Percentiles rank a stretch among this genome's conserved stretches.
Evolutionary conservation across 2,797 vertebrate species (phyloP).

Genomic region (Anguilla megastoma): DNA sequence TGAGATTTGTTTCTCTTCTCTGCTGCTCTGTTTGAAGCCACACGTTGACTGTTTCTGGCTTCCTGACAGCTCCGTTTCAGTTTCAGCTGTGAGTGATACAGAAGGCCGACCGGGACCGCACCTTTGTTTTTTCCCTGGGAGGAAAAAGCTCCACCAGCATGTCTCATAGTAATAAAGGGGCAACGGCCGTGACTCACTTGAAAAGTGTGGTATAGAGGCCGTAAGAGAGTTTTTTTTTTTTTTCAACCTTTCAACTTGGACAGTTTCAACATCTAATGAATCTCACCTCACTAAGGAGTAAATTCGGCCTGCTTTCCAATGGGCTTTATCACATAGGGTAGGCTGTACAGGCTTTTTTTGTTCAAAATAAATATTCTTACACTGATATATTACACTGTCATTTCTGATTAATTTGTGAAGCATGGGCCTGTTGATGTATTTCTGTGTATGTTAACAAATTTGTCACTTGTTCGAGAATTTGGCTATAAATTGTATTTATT

Average conservation of each 20-base stretch:
- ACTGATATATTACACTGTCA: background rate
- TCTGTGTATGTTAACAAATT: background rate
- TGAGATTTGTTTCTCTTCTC: background rate
- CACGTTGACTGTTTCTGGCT: background rate
- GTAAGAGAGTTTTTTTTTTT: background rate
- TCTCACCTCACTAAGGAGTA: background rate
- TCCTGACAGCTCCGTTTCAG: background rate
- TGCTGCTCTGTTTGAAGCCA: background rate
- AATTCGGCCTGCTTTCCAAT: background rate
- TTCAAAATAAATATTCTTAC: background rate
- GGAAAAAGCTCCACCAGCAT: no score
- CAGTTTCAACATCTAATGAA: background rate
- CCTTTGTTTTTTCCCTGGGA: constrained; percentile 4
- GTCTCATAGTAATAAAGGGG: background rate
- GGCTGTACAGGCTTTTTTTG: background rate
- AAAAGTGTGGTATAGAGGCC: background rate
- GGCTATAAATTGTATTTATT: background rate
- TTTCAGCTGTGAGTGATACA: background rate
- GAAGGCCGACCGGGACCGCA: background rate
- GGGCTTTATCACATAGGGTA: background rate
- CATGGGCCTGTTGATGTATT: background rate
- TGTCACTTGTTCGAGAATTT: background rate
- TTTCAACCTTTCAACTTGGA: background rate
- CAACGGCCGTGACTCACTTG: background rate
- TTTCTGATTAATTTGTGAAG: background rate